Conservation (phyloP, 1,140 invertebrate species). For the Anastatus disparis region DNA sequence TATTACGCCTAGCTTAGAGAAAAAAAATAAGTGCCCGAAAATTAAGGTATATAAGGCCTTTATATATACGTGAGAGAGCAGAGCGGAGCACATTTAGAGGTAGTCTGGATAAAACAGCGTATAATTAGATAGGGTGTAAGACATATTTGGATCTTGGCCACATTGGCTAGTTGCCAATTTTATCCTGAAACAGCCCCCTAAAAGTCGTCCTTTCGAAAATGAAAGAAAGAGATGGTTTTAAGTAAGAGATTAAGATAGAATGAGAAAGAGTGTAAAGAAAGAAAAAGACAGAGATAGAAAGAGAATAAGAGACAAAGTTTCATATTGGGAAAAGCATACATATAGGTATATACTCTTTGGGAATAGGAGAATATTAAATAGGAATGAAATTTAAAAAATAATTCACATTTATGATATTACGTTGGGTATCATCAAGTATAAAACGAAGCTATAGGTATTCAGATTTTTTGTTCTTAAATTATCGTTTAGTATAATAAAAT, state of each 20-base stretch:
- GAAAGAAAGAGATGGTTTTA: background rate
- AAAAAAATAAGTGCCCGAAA: too few species aligned
- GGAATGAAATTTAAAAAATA: background rate
- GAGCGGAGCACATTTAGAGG: slow-evolving; percentile 46
- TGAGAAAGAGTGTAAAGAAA: background rate
- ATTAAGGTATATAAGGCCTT: too few species aligned
- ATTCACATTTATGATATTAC: background rate
- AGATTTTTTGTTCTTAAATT: too few species aligned
- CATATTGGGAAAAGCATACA: too few species aligned
- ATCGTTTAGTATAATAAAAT: too few species aligned
- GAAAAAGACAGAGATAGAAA: too few species aligned
- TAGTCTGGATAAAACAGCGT: slow-evolving; percentile 60
- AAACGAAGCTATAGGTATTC: too few species aligned
- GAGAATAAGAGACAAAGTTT: too few species aligned
- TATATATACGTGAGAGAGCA: too few species aligned
- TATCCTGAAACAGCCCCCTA: slow-evolving; percentile 47
- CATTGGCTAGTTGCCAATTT: slow-evolving; percentile 60
- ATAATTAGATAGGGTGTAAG: slow-evolving; percentile 66
- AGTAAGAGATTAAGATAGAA: too few species aligned
- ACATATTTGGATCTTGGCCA: slow-evolving; percentile 66
- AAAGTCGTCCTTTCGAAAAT: background rate
- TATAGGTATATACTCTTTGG: too few species aligned
- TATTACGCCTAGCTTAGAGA: slow-evolving; percentile 37
- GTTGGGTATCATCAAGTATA: background rate
- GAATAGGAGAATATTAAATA: background rate